phyloP scores from a whole-genome alignment of 2,888 invertebrate genomes.

The Diarsia mendica region DNA sequence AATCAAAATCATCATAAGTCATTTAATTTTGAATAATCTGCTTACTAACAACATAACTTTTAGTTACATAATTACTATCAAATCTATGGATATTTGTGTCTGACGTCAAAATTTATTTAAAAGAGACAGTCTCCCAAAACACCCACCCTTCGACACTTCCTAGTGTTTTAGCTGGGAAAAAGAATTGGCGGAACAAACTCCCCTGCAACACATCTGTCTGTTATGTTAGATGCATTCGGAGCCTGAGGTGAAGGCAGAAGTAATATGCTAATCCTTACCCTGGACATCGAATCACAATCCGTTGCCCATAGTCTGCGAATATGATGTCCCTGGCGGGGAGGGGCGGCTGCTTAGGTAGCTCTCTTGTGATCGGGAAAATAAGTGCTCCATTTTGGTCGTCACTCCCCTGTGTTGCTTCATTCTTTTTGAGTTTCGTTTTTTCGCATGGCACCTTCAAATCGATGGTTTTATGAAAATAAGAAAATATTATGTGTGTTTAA shows the following conservation, averaged over 20 bases:
- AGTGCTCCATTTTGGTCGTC: background rate
- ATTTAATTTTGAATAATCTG: too few species aligned
- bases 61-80: too few species aligned
- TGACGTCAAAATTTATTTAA: too few species aligned
- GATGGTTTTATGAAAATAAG: background rate
- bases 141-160: too few species aligned
- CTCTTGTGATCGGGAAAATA: constrained; percentile 65
- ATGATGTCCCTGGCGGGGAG: constrained; percentile 64
- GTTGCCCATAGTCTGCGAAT: constrained; percentile 68
- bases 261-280: constrained; percentile 67
- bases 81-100: too few species aligned
- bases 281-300: constrained; percentile 70
- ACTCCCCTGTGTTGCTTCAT: background rate
- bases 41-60: too few species aligned
- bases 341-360: constrained; percentile 69
- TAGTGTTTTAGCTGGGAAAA: too few species aligned
- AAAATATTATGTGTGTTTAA: background rate
- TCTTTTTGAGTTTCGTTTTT: background rate
- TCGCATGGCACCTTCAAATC: constrained; percentile 29
- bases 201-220: too few species aligned
- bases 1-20: too few species aligned
- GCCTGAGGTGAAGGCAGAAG: background rate
- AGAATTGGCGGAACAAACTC: too few species aligned
- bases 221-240: too few species aligned
- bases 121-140: too few species aligned